Conservation (phyloP, 2,888 invertebrate genomes). For the Calliphora vomitoria region DNA sequence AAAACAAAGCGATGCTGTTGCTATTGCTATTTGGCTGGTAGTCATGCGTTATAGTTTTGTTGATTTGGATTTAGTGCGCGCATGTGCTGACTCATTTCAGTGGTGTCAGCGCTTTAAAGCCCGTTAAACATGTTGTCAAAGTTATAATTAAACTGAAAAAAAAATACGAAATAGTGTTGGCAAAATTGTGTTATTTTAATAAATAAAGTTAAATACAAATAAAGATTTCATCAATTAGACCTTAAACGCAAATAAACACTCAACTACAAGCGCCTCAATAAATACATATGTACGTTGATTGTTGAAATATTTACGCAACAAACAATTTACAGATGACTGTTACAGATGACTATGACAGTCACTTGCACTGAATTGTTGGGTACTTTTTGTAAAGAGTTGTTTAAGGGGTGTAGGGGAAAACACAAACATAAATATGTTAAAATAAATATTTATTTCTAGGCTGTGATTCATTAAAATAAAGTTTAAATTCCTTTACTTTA, state of each 20-base stretch:
- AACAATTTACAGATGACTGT: not conserved
- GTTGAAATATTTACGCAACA: constrained; percentile 45
- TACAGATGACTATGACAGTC: not conserved
- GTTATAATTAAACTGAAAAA: not conserved
- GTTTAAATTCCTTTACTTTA: constrained; percentile 7
- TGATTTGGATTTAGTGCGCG: not conserved
- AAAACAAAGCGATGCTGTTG: not conserved
- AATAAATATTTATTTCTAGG: not conserved
- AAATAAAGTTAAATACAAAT: not conserved
- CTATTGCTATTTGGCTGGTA: not conserved
- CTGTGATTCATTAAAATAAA: constrained; percentile 12
- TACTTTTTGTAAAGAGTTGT: constrained; percentile 11
- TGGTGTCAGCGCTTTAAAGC: not conserved
- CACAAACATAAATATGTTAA: not conserved
- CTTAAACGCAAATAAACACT: not conserved
- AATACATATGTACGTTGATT: constrained; percentile 5
- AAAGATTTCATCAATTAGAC: constrained; percentile 22
- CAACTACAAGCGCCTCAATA: not conserved
- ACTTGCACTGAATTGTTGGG: not conserved
- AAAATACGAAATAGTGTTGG: not conserved
- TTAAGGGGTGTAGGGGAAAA: not conserved
- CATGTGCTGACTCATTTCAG: constrained; percentile 28
- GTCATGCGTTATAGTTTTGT: constrained; percentile 22
- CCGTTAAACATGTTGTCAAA: not conserved
- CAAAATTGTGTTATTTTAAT: not conserved